Conservation (phyloP, 2,113 vertebrate species). For the Apodemus sylvaticus region DNA sequence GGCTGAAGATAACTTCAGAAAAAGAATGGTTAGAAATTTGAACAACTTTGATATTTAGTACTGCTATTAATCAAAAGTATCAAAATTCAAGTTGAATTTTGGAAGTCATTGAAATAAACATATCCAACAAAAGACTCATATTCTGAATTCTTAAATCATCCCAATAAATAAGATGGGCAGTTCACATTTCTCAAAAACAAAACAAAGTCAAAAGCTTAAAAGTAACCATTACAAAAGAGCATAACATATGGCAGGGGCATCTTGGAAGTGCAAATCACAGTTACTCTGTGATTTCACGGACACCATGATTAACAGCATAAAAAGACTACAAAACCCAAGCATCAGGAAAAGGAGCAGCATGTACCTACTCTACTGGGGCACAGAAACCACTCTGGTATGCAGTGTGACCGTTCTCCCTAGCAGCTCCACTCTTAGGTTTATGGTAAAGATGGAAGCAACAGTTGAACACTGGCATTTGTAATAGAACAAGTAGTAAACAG, state of each 20-base stretch:
- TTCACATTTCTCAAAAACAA: background rate
- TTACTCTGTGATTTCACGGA: background rate
- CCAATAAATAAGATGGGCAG: background rate
- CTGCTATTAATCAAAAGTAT: background rate
- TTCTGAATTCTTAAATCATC: constrained; percentile 28
- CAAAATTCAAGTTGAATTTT: background rate
- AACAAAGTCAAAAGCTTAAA: background rate
- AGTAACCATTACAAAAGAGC: background rate
- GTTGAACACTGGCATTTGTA: background rate
- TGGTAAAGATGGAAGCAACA: background rate
- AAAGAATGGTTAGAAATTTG: constrained; percentile 6
- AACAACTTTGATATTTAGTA: constrained; percentile 10
- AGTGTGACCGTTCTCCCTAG: background rate
- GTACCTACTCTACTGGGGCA: background rate
- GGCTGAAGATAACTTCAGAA: background rate
- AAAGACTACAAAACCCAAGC: background rate
- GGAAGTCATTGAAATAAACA: constrained; percentile 9
- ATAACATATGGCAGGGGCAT: background rate
- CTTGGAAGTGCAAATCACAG: background rate
- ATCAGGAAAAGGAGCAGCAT: background rate
- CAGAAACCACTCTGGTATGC: background rate
- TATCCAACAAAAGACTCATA: background rate
- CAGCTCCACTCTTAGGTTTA: background rate
- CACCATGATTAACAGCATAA: accelerated
- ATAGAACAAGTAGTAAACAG: background rate